These are phyloP conservation scores for Thereva unica DNA, from an alignment of 2,888 invertebrate species.

Conservation along the genomic window DNA sequence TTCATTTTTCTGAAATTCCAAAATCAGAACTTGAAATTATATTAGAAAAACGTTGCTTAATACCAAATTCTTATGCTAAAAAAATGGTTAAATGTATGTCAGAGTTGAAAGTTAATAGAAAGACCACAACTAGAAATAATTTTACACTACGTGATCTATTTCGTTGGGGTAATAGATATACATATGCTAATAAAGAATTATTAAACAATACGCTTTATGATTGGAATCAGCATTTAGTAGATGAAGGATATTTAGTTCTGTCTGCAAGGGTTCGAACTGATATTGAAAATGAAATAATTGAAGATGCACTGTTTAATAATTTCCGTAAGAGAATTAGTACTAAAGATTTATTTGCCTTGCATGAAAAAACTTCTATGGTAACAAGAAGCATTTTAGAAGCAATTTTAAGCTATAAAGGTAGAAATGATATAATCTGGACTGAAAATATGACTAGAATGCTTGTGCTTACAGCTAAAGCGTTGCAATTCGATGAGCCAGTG, in stretches of 20 bases:
- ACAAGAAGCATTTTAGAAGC: slow-evolving; percentile 72
- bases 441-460: slow-evolving; percentile 83
- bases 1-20: slow-evolving; percentile 96
- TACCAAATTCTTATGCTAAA: slow-evolving; percentile 85
- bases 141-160: slow-evolving; percentile 95
- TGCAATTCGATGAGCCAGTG: slow-evolving; percentile 91
- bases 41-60: slow-evolving; percentile 82
- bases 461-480: slow-evolving; percentile 78
- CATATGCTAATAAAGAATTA: slow-evolving; percentile 67
- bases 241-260: slow-evolving; percentile 92
- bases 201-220: slow-evolving; percentile 73
- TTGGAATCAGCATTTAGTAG: slow-evolving; percentile 96
- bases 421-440: slow-evolving; percentile 90
- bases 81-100: slow-evolving; percentile 91
- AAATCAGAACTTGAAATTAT: slow-evolving; percentile 83
- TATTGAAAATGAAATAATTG: slow-evolving; percentile 82
- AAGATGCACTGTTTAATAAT: slow-evolving; percentile 75
- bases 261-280: slow-evolving; percentile 87
- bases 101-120: slow-evolving; percentile 81
- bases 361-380: slow-evolving; percentile 73
- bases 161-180: slow-evolving; percentile 94
- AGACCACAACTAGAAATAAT: slow-evolving; percentile 85
- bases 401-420: slow-evolving; percentile 63
- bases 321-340: slow-evolving; percentile 76
- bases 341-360: slow-evolving; percentile 71